Base-by-base conservation (phyloP, 2,888 invertebrate genomes). In the Leptodirus hochenwartii region DNA sequence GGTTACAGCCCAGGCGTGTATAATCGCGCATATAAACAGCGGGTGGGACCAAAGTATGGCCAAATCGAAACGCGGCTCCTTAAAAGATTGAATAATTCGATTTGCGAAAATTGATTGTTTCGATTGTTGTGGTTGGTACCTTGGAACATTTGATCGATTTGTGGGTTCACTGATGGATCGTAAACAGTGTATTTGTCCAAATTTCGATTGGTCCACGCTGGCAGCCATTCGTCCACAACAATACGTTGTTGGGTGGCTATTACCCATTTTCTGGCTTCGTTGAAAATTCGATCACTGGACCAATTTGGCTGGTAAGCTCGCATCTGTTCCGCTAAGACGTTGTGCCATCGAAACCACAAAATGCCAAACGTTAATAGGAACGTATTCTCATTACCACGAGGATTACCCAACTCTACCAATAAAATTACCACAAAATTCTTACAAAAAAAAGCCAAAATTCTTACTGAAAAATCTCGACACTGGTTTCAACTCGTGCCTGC, bases 121-220 rank as follows among this genome's bases (percentile, higher is more conserved):
- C n/a, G n/a, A n/a, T n/a, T n/a, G n/a, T n/a, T n/a, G n/a, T n/a
- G n/a, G n/a, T n/a, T n/a, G n/a, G n/a, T n/a, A n/a, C n/a, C n/a
- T 48, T 69, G 66, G 39, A 69, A 69, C 38, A 66, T 62, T 37
- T 67, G 65, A 32, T 63, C 63, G 22, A 69, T 63, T 43, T 66
- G 66, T 4, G 69, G 67, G 46, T 69, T 60, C 20, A 62, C 46
- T 32, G 51, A 53, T 2, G 62, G 57, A 40, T 66, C 52, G 43
- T 68, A 68, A 29, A 53, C 58, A 49, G 38, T 27, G 38, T 50
- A 47, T 22, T 32, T 9, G 15, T 35, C 25, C 2, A 49, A 24
- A 17, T 23, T 14, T 8, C 16, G 15, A 14, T 42, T 39, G 1
- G 51, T 51, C 52, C 59, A 60, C 26, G 50, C 41, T 4, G 57